These are phyloP conservation scores for Phlogophora meticulosa DNA, from an alignment of 2,888 invertebrate species.

Conservation along the genomic window DNA sequence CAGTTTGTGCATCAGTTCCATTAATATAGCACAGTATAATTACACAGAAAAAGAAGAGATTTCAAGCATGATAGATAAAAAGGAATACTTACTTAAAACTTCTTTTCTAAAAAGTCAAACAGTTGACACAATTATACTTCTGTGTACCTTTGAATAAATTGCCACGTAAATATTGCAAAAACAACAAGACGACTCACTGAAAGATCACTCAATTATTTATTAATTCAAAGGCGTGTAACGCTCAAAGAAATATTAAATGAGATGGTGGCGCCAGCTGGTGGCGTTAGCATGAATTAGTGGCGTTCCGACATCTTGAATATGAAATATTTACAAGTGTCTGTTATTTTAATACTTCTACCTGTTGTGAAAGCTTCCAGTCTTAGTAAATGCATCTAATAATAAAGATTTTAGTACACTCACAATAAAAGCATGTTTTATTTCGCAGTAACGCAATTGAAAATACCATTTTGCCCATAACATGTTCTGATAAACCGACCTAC, in stretches of 20 bases:
- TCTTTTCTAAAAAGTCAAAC: not conserved
- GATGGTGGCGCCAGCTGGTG: slow-evolving; percentile 7
- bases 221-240: not conserved
- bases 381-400: not conserved
- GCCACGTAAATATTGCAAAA: slow-evolving; percentile 11
- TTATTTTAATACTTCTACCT: slow-evolving; percentile 1
- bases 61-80: no score
- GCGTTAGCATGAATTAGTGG: slow-evolving; percentile 11
- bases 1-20: no score
- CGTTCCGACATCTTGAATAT: slow-evolving; percentile 3
- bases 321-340: not conserved
- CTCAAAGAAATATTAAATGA: slow-evolving; percentile 28
- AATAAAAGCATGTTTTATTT: no score
- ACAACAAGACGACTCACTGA: not conserved
- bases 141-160: not conserved
- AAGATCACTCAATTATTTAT: slow-evolving; percentile 7
- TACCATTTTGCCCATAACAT: no score
- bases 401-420: not conserved
- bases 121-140: not conserved
- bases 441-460: no score
- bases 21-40: no score
- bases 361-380: not conserved
- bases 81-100: not conserved
- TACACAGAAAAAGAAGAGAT: no score
- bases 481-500: no score